phyloP scores from a whole-genome alignment of 1,140 invertebrate species.

The Aphelenchoides fujianensis region DNA sequence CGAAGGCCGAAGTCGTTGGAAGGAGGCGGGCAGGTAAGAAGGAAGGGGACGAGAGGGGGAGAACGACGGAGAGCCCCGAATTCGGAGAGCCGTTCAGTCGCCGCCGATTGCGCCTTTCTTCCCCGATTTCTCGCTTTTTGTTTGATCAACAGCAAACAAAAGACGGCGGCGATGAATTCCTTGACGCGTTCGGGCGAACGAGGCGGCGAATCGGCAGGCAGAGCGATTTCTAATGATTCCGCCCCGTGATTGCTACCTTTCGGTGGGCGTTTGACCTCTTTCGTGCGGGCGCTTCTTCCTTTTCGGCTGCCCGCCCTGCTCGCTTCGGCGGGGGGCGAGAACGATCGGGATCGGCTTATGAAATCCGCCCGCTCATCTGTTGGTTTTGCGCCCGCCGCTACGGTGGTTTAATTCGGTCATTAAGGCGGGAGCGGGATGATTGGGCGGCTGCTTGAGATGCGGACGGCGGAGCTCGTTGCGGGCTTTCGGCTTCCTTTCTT shows the following conservation, averaged over 20 bases:
- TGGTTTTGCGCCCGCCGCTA: background rate
- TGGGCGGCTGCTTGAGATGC: too few species aligned
- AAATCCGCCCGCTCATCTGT: background rate
- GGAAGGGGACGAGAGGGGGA: too few species aligned
- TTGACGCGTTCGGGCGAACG: background rate
- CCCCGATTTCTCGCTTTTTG: background rate
- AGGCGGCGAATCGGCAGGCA: background rate
- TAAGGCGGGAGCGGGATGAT: too few species aligned
- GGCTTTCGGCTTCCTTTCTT: too few species aligned
- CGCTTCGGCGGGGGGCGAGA: background rate
- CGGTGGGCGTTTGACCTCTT: conserved; percentile 4
- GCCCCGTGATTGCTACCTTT: background rate
- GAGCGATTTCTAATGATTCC: too few species aligned
- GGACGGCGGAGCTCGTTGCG: too few species aligned
- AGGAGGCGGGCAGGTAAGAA: too few species aligned
- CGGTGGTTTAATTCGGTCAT: too few species aligned
- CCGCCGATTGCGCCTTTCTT: too few species aligned
- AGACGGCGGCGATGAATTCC: too few species aligned
- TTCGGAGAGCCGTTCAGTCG: background rate
- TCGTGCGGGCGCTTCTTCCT: background rate
- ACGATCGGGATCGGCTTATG: background rate
- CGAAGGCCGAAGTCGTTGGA: too few species aligned
- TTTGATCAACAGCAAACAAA: background rate
- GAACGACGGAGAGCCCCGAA: background rate
- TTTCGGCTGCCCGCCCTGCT: background rate